Evolutionary conservation across 2,797 vertebrate species (phyloP).

Genomic region (Lepilemur ruficaudatus): DNA sequence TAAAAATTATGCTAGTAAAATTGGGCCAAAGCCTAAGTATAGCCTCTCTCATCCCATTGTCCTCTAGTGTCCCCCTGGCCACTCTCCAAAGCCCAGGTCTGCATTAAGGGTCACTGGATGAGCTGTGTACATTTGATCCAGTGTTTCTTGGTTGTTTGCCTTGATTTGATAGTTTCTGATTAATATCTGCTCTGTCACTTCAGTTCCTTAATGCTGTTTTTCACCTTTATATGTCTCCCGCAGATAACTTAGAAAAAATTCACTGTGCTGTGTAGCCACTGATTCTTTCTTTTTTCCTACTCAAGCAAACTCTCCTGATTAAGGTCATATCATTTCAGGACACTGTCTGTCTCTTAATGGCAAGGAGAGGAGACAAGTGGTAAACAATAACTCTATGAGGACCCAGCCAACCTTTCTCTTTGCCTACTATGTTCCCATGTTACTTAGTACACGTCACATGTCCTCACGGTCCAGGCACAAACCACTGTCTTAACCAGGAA

Average conservation of each 20-base stretch:
- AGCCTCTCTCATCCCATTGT: not conserved
- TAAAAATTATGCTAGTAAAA: not conserved
- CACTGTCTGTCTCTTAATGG: not conserved
- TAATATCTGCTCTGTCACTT: not conserved
- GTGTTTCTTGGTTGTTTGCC: not conserved
- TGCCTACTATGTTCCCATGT: not conserved
- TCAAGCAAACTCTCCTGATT: not conserved
- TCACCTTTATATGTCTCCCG: not conserved
- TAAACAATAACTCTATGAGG: not conserved
- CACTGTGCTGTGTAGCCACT: not conserved
- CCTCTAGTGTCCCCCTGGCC: not conserved
- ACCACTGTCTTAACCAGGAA: not conserved
- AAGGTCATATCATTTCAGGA: not conserved
- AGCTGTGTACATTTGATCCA: not conserved
- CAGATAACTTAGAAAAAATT: not conserved
- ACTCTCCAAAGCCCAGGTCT: not conserved
- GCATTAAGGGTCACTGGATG: not conserved
- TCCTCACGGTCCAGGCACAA: not conserved
- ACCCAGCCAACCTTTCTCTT: not conserved
- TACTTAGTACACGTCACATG: not conserved
- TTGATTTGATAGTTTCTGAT: not conserved
- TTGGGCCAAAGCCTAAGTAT: not conserved
- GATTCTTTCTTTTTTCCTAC: not conserved
- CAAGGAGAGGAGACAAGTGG: not conserved
- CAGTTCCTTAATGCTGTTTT: not conserved